Base-by-base conservation (phyloP, 2,113 vertebrate genomes). In the Lycaon pictus region DNA sequence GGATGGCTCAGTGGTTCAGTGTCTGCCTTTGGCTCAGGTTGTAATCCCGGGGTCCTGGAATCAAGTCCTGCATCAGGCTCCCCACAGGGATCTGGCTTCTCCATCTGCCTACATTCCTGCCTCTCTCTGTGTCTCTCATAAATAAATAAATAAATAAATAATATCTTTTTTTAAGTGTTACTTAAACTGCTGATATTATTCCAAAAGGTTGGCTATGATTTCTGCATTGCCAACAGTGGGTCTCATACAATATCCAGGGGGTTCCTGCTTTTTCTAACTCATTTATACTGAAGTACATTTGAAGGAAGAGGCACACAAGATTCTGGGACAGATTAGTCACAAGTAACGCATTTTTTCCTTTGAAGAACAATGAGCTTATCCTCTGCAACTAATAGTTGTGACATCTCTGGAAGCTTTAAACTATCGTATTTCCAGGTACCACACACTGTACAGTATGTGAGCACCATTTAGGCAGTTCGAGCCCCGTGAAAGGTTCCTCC, bases 371-470 rank as follows among this genome's bases (percentile, higher is more conserved):
- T 67, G 69, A 83, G 20, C 4, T 55, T 80, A 20, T 51, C 56
- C 12, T 23, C n/a, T 76, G 1, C 13, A 62, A 27, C 17, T 85
- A 65, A 62, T 3, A 58, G n/a, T 2, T 58, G 5, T 62, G 32
- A 22, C 17, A 65, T 65, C 29, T 69, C 43, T 53, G 23, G 89
- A 55, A 11, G 11, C 43, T 51, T 71, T 63, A 87, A 51, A 51
- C 11, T 6, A 48, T 16, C 29, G 7, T 12, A 35, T 58, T n/a
- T 62, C 11, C 16, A 88, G 62, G 48, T 35, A 53, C 55, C 37
- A 35, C 35, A 53, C 11, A 11, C 12, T 17, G 1, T 2, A 5
- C 1, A 19, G 8, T 6, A 1, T 13, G 29, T 48, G 11, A 86
- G 55, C 3, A 1, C 51, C 81, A 15, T n/a, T n/a, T 29, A 63